A percentile compares a stretch with the other conserved stretches of the same genome.
Conservation (phyloP, 2,888 invertebrate species). For the Drosophila flavopinicola region DNA sequence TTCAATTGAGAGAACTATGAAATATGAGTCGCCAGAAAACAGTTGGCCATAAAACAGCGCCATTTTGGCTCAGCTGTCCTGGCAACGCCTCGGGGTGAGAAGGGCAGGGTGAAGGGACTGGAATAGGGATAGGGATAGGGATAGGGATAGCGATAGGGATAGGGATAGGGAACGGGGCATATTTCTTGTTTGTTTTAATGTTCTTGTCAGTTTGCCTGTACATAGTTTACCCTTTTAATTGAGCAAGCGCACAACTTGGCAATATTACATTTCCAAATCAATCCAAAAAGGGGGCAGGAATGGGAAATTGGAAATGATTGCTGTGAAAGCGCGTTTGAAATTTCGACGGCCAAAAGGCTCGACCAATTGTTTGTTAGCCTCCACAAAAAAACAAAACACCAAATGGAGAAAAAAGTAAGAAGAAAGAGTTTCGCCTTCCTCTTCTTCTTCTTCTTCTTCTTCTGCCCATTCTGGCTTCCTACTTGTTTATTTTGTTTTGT, state of each 20-base stretch:
- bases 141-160: too few relatives aligned
- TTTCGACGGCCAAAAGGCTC: constrained; percentile 26
- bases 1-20: too few relatives aligned
- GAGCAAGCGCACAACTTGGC: constrained; percentile 9
- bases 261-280: constrained; percentile 40
- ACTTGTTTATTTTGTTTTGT: constrained; percentile 34
- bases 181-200: not conserved
- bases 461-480: constrained; percentile 33
- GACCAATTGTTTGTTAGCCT: constrained; percentile 49
- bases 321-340: constrained; percentile 52
- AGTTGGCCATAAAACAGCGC: too few relatives aligned
- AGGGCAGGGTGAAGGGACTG: too few relatives aligned
- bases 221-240: constrained; percentile 29
- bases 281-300: constrained; percentile 13
- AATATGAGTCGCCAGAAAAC: too few relatives aligned
- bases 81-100: not conserved
- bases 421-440: constrained; percentile 57
- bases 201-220: constrained; percentile 2
- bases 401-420: too few relatives aligned
- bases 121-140: too few relatives aligned
- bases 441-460: constrained; percentile 44
- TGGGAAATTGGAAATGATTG: constrained; percentile 39
- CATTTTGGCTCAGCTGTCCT: not conserved
- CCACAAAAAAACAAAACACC: constrained; percentile 33
- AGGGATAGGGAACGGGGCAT: not conserved